Evolutionary conservation across 2,113 vertebrate genomes (phyloP), one percentile per base, ranked within the genome.

Genomic region (Semicossyphus pulcher): DNA sequence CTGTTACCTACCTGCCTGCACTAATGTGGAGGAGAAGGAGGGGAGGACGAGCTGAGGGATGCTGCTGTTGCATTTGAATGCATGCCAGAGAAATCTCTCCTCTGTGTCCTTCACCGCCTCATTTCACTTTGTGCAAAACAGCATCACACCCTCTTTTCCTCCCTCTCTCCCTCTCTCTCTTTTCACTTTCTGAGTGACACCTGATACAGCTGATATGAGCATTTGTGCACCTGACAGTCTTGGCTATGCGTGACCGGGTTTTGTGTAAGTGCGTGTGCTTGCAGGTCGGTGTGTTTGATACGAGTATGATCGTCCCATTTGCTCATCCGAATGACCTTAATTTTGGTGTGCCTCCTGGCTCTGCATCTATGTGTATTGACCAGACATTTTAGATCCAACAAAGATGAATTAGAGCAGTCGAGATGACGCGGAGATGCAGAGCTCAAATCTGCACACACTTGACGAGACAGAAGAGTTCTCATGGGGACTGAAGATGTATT

Each of bases 111-210:
- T 92, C 88, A 89, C 53, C 4, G 73, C 78, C 76, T 85, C 84
- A 60, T 86, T 88, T 88, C 84, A 82, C 83, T 86, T 81, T 76
- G 77, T 86, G 85, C 75, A 77, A 84, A 86, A 84, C 80, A 85
- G 69, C 80, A 69, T 59, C 57, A 28, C 72, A 53, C 44, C 54
- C 59, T 58, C 57, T 63, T 51, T 32, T 29, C 49, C 65, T 9
- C 39, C 6, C 49, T 25, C 36, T 15, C 31, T n/a, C 52, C 10
- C 48, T 4, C 23, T 34, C 51, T 53, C 59, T 54, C 42, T 29
- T 74, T 52, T 39, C 26, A 23, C 79, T 58, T 54, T 72, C 68
- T 68, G 77, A 73, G 32, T 58, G 86, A 85, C 75, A 88, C 77
- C 56, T 66, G 77, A 89, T 86, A 66, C 39, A 68, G 70, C 84